Conservation (phyloP, 1,140 invertebrate genomes). For the Drosophila repleta region DNA sequence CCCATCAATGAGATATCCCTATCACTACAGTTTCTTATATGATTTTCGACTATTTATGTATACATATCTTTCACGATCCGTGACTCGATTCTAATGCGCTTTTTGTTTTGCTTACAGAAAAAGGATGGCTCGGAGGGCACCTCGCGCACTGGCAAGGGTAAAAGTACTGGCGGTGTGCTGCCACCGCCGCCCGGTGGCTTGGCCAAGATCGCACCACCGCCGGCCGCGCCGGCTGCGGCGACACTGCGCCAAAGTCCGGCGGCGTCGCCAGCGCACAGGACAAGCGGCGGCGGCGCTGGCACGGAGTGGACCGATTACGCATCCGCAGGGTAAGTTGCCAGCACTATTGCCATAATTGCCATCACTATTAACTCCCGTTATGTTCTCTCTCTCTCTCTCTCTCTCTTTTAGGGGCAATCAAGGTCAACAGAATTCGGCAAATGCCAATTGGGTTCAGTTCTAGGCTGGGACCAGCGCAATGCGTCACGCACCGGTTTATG, state of each 20-base stretch:
- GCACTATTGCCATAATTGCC: no score
- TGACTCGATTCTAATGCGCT: no score
- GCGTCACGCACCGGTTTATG: slow-evolving; percentile 39
- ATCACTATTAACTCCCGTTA: no score
- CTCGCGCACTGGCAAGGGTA: slow-evolving; percentile 87
- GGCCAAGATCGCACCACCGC: slow-evolving; percentile 91
- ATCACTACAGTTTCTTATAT: no score
- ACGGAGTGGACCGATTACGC: slow-evolving; percentile 93
- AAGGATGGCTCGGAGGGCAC: slow-evolving; percentile 92
- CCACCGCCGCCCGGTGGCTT: slow-evolving; percentile 84
- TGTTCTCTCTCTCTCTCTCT: no score
- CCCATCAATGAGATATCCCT: no score
- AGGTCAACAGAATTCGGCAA: slow-evolving; percentile 85
- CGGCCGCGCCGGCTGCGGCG: slow-evolving; percentile 90
- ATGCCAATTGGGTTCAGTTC: slow-evolving; percentile 90
- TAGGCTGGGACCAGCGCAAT: slow-evolving; percentile 83
- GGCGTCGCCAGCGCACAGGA: slow-evolving; percentile 89
- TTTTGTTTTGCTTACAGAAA: slow-evolving; percentile 86
- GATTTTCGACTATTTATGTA: no score
- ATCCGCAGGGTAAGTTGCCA: slow-evolving; percentile 86
- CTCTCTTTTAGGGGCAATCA: slow-evolving; percentile 80
- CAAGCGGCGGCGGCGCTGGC: slow-evolving; percentile 84
- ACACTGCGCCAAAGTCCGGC: slow-evolving; percentile 86
- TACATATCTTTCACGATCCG: no score
- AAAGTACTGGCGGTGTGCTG: slow-evolving; percentile 75